phyloP scores from a whole-genome alignment of 64 coral and sea anemone genomes.

The Pocillopora damicornis region DNA sequence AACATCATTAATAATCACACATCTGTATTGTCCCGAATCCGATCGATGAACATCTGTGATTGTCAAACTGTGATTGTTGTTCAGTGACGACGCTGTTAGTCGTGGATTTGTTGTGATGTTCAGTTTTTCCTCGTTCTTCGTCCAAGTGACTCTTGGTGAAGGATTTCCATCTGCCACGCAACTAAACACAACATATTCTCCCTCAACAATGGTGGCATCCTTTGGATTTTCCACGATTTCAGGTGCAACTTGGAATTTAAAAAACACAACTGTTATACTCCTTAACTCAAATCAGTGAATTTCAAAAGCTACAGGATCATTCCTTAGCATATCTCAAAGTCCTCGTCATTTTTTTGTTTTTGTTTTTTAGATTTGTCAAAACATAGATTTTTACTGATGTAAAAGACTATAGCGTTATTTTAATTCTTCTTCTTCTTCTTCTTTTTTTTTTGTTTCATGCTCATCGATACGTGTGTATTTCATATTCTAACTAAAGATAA shows the following conservation, averaged over 20 bases:
- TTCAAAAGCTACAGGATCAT: no score
- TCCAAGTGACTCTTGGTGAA: constrained; percentile 2
- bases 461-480: no score
- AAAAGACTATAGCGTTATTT: no score
- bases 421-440: no score
- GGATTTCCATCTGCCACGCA: constrained; percentile 24
- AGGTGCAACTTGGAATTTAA: not conserved
- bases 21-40: not conserved
- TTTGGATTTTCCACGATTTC: not conserved
- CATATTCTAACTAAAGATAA: no score
- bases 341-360: no score
- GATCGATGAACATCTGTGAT: not conserved
- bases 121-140: not conserved
- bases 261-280: not conserved
- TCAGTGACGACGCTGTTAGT: not conserved
- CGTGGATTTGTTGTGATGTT: not conserved
- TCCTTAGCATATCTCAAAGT: no score
- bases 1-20: no score
- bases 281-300: no score
- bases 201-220: not conserved
- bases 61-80: not conserved
- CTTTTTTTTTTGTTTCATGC: no score
- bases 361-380: no score
- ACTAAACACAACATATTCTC: not conserved
- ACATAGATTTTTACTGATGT: rapidly evolving